Base-by-base conservation (phyloP, 2,113 vertebrate genomes). In the Ancistrus triradiatus region DNA sequence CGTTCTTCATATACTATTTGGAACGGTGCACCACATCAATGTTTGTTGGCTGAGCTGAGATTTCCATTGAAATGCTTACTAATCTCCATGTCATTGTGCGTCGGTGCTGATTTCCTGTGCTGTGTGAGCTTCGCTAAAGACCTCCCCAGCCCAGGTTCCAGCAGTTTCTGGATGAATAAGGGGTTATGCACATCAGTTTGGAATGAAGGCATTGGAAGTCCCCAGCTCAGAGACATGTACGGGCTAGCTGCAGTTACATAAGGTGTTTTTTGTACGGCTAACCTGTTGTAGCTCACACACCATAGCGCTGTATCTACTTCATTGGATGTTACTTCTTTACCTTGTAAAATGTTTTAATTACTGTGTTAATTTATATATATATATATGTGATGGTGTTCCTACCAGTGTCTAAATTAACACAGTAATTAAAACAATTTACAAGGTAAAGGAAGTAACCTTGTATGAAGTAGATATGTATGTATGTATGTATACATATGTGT, bases 21-120 rank as follows among this genome's bases (percentile, higher is more conserved):
- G 27, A 2, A 8, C 31, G 22, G 18, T 37, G 17, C 31, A 14
- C 38, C 27, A 3, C 27, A 3, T 31, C 27, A 4, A 3, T 7
- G 7, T 31, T 7, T 31, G 27, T 22, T 35, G 38, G 10, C 38
- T 19, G 40, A 25, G 46, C 14, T 8, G 19, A 33, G 62, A 63
- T 77, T 72, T 73, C n/a, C n/a, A n/a, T n/a, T n/a, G n/a, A 79
- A 77, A 75, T 42, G 64, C 74, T 81, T 69, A 68, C 74, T 84
- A 80, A 83, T 86, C 76, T 75, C 80, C 10, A 15, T 71, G 74
- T 77, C 80, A 84, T 83, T 85, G 81, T 87, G 71, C 43, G 43
- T 48, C 48, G 68, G 71, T 83, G 76, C 74, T 79, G 78, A 68
- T 80, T 85, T 85, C 74, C 83, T 77, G 78, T 59, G 61, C 27